Conservation (phyloP, 2,797 vertebrate genomes). For the Urosaurus nigricauda region DNA sequence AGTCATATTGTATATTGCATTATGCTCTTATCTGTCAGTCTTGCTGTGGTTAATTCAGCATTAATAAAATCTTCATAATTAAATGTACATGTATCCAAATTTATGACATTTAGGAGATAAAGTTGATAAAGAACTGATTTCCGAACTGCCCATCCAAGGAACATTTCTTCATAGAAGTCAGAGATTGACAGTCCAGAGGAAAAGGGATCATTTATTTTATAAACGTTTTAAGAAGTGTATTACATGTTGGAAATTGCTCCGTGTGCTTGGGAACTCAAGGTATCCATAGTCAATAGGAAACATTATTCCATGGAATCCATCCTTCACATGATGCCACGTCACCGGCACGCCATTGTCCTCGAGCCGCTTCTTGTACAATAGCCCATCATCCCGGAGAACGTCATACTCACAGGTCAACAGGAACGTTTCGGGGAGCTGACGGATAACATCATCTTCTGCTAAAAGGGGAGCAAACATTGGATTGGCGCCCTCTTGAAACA, state of each 20-base stretch:
- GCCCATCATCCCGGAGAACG: slow-evolving; percentile 59
- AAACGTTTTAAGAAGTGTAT: not conserved
- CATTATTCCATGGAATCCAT: slow-evolving; percentile 85
- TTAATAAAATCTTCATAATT: no score
- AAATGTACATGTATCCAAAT: no score
- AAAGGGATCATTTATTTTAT: not conserved
- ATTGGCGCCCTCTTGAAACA: slow-evolving; percentile 59
- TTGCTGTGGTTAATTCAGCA: no score
- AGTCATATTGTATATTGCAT: no score
- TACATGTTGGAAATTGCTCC: no score
- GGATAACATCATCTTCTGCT: slow-evolving; percentile 78
- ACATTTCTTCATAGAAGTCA: not conserved
- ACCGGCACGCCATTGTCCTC: not conserved
- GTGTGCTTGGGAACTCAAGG: slow-evolving; percentile 53
- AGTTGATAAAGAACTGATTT: no score
- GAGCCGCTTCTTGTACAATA: slow-evolving; percentile 12
- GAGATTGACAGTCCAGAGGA: no score
- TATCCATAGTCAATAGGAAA: slow-evolving; percentile 57
- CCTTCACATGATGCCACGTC: slow-evolving; percentile 77
- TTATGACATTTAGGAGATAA: no score
- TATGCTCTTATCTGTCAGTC: no score
- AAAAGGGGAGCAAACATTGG: slow-evolving; percentile 81
- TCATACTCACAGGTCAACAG: slow-evolving; percentile 89
- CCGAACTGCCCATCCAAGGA: no score
- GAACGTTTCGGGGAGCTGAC: slow-evolving; percentile 80